phyloP scores from a whole-genome alignment of 2,113 vertebrate genomes.

The Solea solea region DNA sequence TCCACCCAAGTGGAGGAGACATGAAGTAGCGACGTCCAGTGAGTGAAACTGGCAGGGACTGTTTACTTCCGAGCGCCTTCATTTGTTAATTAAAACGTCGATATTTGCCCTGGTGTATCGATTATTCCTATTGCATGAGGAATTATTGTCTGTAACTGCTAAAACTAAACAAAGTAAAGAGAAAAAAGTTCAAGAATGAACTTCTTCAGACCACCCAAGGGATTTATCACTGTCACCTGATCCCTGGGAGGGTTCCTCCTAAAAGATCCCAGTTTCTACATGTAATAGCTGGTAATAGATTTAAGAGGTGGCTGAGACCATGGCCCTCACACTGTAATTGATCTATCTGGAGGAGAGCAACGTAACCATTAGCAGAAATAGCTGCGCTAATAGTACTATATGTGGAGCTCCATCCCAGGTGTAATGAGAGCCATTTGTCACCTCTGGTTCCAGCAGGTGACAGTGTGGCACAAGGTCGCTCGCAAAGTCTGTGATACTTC shows the following conservation, averaged over 20 bases:
- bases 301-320: conserved; percentile 61
- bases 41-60: too few species aligned
- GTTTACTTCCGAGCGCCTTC: too few species aligned
- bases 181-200: too few species aligned
- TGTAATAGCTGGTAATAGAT: conserved; percentile 73
- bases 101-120: too few species aligned
- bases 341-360: conserved; percentile 75
- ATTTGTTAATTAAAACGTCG: too few species aligned
- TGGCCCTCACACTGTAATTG: conserved; percentile 67
- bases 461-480: conserved; percentile 43
- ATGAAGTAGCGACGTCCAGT: too few species aligned
- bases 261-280: conserved; percentile 40
- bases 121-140: too few species aligned
- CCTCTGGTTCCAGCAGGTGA: conserved; percentile 69
- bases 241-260: conserved; percentile 15
- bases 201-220: background rate
- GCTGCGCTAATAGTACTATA: conserved; percentile 77
- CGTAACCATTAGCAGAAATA: conserved; percentile 76
- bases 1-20: too few species aligned
- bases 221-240: conserved; percentile 28
- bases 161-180: too few species aligned
- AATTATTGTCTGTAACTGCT: too few species aligned
- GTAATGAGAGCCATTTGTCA: conserved; percentile 82
- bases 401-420: conserved; percentile 69
- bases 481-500: conserved; percentile 27